Conservation (phyloP, 2,888 invertebrate species). For the Euplagia quadripunctaria region DNA sequence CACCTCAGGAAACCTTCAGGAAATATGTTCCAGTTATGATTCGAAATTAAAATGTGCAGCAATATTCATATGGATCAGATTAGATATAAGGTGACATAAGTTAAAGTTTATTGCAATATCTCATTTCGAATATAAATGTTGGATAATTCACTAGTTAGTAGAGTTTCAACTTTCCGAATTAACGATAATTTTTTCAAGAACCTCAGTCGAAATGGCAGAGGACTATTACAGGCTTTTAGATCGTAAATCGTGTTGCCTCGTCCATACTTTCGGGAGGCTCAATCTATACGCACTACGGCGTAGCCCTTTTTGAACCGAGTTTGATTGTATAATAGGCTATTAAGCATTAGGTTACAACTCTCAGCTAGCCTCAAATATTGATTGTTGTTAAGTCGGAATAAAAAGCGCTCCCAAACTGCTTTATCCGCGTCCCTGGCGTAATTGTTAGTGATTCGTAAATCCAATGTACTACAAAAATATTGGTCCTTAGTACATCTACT, state of each 20-base stretch:
- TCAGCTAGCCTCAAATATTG: no score
- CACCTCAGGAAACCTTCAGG: slow-evolving; percentile 8
- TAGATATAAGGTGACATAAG: neutral
- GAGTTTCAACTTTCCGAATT: neutral
- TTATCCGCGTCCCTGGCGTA: no score
- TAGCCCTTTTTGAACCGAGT: neutral
- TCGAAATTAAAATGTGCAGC: neutral
- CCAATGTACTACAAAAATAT: no score
- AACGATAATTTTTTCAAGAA: neutral
- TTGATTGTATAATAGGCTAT: neutral
- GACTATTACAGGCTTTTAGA: neutral
- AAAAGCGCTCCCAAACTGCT: no score
- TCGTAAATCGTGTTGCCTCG: neutral
- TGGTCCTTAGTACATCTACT: no score
- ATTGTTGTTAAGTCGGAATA: no score
- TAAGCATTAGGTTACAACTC: no score
- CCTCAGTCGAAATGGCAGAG: neutral
- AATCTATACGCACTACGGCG: neutral
- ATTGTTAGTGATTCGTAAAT: no score
- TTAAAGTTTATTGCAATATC: neutral
- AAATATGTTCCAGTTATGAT: slow-evolving; percentile 1
- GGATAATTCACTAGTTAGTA: neutral
- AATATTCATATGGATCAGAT: neutral
- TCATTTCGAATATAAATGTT: neutral
- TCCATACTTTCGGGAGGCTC: neutral